phyloP scores from a whole-genome alignment of 2,113 vertebrate genomes.

The Mionectes macconnelli region DNA sequence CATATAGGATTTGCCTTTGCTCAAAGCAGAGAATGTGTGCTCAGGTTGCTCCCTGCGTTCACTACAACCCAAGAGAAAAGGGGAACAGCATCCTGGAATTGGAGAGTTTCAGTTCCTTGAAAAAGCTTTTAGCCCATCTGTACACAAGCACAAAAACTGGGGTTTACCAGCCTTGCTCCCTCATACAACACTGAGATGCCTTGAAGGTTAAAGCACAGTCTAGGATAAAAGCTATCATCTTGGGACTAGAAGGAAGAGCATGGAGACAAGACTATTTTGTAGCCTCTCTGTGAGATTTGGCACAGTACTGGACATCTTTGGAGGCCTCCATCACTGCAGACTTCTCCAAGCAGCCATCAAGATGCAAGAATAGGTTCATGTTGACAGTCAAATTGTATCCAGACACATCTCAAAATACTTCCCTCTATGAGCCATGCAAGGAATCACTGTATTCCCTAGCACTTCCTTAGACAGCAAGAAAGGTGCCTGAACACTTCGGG shows the following conservation, averaged over 20 bases:
- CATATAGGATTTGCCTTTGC: neutral
- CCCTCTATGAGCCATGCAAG: neutral
- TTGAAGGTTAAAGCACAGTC: neutral
- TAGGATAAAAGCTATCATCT: neutral
- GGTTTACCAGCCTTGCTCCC: neutral
- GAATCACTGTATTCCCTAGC: neutral
- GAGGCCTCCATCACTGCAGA: neutral
- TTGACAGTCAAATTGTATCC: neutral
- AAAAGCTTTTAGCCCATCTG: neutral
- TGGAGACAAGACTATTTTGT: neutral
- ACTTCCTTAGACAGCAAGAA: neutral
- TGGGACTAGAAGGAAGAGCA: neutral
- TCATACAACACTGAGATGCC: neutral
- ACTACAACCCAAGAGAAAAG: neutral
- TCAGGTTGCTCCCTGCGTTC: neutral
- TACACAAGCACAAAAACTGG: neutral
- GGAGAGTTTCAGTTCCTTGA: neutral
- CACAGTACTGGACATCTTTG: neutral
- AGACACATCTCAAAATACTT: neutral
- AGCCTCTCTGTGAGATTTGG: neutral
- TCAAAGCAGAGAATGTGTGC: neutral
- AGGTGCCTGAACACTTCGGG: accelerated
- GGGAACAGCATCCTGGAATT: neutral
- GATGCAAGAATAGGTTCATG: neutral
- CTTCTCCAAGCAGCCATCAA: neutral